These are phyloP conservation scores for Anadara kagoshimensis DNA, from an alignment of 1,140 invertebrate species.

Conservation along the genomic window DNA sequence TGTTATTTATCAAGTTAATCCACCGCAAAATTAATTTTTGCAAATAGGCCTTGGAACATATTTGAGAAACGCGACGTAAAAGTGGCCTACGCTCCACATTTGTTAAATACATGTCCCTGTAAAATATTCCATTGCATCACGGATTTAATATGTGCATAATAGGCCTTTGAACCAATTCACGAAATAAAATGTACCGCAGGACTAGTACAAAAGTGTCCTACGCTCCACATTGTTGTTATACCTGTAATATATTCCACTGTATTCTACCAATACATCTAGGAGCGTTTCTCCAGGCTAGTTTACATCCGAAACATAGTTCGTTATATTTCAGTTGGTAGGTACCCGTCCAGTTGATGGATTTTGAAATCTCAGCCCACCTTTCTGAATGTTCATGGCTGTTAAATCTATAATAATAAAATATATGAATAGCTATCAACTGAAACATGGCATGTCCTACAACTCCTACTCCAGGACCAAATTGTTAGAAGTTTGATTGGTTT, in stretches of 20 bases:
- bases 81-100: too few relatives aligned
- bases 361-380: constrained; percentile 16
- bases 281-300: constrained; percentile 94
- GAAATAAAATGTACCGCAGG: background rate
- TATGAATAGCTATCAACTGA: too few relatives aligned
- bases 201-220: background rate
- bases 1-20: too few relatives aligned
- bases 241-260: constrained; percentile 95
- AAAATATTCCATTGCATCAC: too few relatives aligned
- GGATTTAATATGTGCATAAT: background rate
- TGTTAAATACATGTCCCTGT: background rate
- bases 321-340: constrained; percentile 94
- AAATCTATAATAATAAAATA: too few relatives aligned
- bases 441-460: too few relatives aligned
- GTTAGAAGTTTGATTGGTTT: too few relatives aligned
- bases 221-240: constrained; percentile 62
- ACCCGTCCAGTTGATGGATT: constrained; percentile 75
- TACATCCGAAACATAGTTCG: constrained; percentile 90
- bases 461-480: too few relatives aligned
- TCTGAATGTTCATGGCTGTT: background rate
- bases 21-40: too few relatives aligned
- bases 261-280: constrained; percentile 93
- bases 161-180: background rate
- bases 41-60: too few relatives aligned
- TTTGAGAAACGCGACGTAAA: too few relatives aligned